Evolutionary conservation across 1,140 invertebrate genomes (phyloP), one percentile per base, ranked within the genome.

Genomic region (Cephus cinctus): DNA sequence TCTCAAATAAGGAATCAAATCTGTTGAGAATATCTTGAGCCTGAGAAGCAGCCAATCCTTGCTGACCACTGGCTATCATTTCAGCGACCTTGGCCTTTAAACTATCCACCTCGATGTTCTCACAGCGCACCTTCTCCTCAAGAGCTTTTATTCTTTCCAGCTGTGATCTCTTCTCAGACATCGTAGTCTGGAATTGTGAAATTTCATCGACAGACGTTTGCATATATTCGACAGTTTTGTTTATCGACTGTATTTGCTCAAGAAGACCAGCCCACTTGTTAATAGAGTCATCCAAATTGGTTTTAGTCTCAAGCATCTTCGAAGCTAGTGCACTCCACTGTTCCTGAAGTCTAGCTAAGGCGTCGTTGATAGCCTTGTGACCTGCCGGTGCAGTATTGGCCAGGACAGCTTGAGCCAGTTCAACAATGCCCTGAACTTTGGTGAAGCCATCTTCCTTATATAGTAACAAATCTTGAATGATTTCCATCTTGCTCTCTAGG

Each of bases 391-490:
- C 89, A 0, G 94, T 98, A 61, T 96, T 96, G 0, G 92, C 91
- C 48, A 97, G 70, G n/a, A 97, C 92, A 57, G 85, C 86, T 74
- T 97, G 94, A 1, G 92, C 90, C 55, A 91, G 73, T 69, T 97
- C 94, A 14, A 96, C 84, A 19, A 93, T 83, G 43, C 83, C 83
- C 65, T 97, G 92, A 11, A 89, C 86, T 73, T 90, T 94, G 0
- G 83, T 83, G 60, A 92, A 92, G 3, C 94, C 93, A 76, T 95
- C 92, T 61, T 98, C 94, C 73, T 96, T 94, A 23, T 86, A 86
- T 8, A 94, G 67, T 14, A 96, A 74, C 22, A 97, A 75, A 68
- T 94, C 92, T 75, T 94, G 85, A 46, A 95, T 88, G 1, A 86
- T 84, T 49, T 87, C 84, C 59, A 94, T 76, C 73, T 95, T 95